phyloP scores from a whole-genome alignment of 2,797 vertebrate genomes.

The Telmatherina bonti region DNA sequence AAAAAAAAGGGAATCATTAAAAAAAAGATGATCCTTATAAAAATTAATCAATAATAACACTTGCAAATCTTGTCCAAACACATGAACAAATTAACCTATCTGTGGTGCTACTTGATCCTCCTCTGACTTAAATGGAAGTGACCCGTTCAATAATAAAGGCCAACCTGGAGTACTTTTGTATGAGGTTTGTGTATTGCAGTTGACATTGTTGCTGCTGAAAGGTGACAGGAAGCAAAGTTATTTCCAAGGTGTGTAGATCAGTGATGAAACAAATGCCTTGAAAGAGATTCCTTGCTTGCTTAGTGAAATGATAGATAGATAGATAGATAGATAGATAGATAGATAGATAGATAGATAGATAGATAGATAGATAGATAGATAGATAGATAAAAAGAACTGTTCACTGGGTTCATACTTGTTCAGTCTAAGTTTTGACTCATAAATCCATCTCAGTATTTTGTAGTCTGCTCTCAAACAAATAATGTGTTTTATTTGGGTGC shows the following conservation, averaged over 20 bases:
- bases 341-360: too few relatives aligned
- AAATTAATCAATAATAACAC: not conserved
- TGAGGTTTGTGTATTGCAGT: slow-evolving; percentile 78
- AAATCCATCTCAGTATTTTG: not conserved
- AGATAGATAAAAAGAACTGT: too few relatives aligned
- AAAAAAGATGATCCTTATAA: not conserved
- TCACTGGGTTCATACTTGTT: too few relatives aligned
- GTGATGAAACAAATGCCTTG: not conserved
- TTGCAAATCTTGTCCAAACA: slow-evolving; percentile 30
- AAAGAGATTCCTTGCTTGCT: too few relatives aligned
- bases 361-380: too few relatives aligned
- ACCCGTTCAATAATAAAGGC: slow-evolving; percentile 45
- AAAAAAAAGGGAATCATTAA: not conserved
- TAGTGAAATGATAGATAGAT: too few relatives aligned
- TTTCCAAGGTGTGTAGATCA: slow-evolving; percentile 16
- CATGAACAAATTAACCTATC: slow-evolving; percentile 49
- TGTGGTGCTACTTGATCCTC: slow-evolving; percentile 36
- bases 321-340: too few relatives aligned
- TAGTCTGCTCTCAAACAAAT: not conserved
- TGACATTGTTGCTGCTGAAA: slow-evolving; percentile 48
- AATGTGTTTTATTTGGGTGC: not conserved
- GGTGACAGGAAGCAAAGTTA: slow-evolving; percentile 37
- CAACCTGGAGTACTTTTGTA: slow-evolving; percentile 53
- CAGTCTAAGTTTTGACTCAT: not conserved
- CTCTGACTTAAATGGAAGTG: slow-evolving; percentile 37